These are phyloP conservation scores for Aptenodytes forsteri DNA, from an alignment of 2,113 vertebrate genomes.

Conservation along the genomic window DNA sequence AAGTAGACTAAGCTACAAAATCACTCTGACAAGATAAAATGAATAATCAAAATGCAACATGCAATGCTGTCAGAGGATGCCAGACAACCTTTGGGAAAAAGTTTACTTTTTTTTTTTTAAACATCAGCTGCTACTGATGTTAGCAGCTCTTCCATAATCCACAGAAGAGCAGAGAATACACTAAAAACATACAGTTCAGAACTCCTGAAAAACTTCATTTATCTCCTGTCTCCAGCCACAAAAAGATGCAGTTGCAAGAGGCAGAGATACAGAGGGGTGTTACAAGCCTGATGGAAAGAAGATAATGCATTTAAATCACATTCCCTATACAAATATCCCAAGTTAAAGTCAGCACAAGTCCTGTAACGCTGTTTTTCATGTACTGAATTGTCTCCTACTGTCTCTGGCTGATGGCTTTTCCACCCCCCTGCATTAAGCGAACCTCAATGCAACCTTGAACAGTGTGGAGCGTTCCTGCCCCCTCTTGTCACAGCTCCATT, in stretches of 20 bases:
- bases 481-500: neutral
- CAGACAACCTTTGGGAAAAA: neutral
- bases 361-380: neutral
- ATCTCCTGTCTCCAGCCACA: neutral
- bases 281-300: neutral
- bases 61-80: neutral
- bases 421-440: neutral
- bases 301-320: neutral
- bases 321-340: neutral
- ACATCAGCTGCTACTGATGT: neutral
- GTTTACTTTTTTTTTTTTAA: neutral
- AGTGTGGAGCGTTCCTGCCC: neutral
- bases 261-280: neutral
- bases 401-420: neutral
- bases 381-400: neutral
- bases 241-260: neutral
- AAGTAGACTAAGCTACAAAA: neutral
- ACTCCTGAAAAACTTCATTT: neutral
- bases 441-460: neutral
- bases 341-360: neutral
- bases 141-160: neutral
- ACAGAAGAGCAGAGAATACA: neutral
- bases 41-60: neutral
- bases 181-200: neutral
- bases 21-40: neutral